phyloP scores from a whole-genome alignment of 2,113 vertebrate species.

The Lepus europaeus region DNA sequence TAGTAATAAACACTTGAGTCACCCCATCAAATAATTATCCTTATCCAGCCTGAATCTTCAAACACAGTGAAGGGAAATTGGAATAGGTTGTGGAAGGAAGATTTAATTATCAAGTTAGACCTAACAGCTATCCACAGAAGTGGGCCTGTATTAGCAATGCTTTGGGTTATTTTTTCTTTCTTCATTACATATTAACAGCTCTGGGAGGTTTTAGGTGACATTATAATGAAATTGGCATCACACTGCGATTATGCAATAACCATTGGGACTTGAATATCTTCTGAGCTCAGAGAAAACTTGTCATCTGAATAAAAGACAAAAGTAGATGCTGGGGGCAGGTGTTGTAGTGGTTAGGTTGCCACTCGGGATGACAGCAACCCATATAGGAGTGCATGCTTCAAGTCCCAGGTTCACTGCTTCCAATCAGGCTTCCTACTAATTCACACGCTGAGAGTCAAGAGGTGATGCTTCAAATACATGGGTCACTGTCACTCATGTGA shows the following conservation, averaged over 20 bases:
- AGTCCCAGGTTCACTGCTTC: no score
- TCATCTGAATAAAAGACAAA: background rate
- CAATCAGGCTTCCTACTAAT: no score
- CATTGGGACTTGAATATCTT: background rate
- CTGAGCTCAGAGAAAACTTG: background rate
- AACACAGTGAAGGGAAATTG: background rate
- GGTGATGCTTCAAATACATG: no score
- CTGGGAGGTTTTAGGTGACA: background rate
- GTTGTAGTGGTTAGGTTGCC: no score
- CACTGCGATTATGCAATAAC: background rate
- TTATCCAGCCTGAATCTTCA: background rate
- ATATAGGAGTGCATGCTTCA: no score
- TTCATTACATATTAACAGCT: background rate
- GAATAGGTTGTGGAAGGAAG: background rate
- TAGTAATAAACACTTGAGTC: background rate
- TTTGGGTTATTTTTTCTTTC: background rate
- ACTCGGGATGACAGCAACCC: no score
- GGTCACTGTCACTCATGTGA: no score
- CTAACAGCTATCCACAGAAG: background rate
- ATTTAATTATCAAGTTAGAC: background rate
- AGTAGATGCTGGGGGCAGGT: no score
- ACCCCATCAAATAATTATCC: background rate
- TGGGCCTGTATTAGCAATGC: background rate
- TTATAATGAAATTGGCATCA: background rate
- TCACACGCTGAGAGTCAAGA: no score